Percentiles rank a stretch among this genome's conserved stretches.
Conservation (phyloP, 2,888 invertebrate species). For the Melinaea marsaeus region DNA sequence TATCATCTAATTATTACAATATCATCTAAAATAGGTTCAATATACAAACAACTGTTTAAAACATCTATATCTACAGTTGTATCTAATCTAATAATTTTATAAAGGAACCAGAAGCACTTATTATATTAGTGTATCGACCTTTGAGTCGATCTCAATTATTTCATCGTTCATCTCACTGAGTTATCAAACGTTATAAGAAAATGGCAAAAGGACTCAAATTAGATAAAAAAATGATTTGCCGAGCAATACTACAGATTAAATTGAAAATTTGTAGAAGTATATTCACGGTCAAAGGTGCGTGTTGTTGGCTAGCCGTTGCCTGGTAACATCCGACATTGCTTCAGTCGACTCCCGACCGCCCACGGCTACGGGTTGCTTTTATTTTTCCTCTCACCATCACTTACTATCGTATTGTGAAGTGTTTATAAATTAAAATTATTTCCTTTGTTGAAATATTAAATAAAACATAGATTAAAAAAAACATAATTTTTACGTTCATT, state of each 20-base stretch:
- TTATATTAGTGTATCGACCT: no score
- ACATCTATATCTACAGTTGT: no score
- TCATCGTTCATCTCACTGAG: neutral
- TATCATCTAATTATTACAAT: no score
- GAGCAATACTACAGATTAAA: slow-evolving; percentile 21
- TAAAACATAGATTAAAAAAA: no score
- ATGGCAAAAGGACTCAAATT: slow-evolving; percentile 11
- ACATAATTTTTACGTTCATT: no score
- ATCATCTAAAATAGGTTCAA: no score
- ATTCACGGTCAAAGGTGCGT: slow-evolving; percentile 37
- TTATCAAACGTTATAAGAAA: slow-evolving; percentile 7
- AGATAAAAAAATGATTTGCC: slow-evolving; percentile 23
- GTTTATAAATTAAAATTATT: neutral
- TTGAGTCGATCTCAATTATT: neutral
- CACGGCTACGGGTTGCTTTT: slow-evolving; percentile 36
- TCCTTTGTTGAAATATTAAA: neutral
- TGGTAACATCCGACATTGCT: slow-evolving; percentile 55
- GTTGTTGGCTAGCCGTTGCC: slow-evolving; percentile 72
- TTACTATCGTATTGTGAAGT: slow-evolving; percentile 7
- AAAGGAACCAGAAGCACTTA: no score
- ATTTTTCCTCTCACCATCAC: slow-evolving; percentile 10
- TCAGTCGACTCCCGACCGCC: slow-evolving; percentile 67
- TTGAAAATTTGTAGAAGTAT: slow-evolving; percentile 22
- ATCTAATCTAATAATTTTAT: no score
- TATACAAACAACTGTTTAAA: no score